Base-by-base conservation (phyloP, 1,140 invertebrate genomes). In the Anadara kagoshimensis region DNA sequence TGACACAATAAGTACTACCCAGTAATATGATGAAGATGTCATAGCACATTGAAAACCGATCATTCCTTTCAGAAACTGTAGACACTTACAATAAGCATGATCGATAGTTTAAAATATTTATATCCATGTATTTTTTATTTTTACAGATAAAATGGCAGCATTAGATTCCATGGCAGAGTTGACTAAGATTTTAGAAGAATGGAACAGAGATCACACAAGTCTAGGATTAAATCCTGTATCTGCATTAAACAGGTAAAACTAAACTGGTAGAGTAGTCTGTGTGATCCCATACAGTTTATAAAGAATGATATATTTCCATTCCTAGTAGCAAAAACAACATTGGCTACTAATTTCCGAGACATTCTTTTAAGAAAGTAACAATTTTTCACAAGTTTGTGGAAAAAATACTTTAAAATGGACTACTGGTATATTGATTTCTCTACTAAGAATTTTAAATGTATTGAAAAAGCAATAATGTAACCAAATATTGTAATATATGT, bases 171-270 rank as follows among this genome's bases (percentile, higher is more conserved):
- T 80, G 16, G 47, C 77, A 45, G 71, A 80, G 26, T 56, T 84
- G 12, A 82, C 74, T 56, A 70, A 65, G 36, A 64, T 84, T 16
- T 59, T 84, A 20, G 82, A 84, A 66, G 76, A 82, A 63, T 84
- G 82, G 82, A 75, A 56, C 29, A 69, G 43, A 36, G 73, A 83
- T 24, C 74, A 71, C 63, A 49, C 64, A 54, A 43, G 53, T 44
- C 41, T 70, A 36, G 43, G 58, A 45, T 64, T 62, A 58, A 63
- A 44, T 3, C 26, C 45, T 5, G 14, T 26, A 2, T 36, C 8
- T 41, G 22, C 8, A 41, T 7, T 20, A 10, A 22, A n/a, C n/a
- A 62, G 47, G 14, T 49, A 49, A 49, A 49, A 49, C 14, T 18
- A 49, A 47, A 8, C 16, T 47, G 45, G 8, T n/a, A 14, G 47